Evolutionary conservation across 2,888 invertebrate genomes (phyloP).

Genomic region (Crioceris asparagi): DNA sequence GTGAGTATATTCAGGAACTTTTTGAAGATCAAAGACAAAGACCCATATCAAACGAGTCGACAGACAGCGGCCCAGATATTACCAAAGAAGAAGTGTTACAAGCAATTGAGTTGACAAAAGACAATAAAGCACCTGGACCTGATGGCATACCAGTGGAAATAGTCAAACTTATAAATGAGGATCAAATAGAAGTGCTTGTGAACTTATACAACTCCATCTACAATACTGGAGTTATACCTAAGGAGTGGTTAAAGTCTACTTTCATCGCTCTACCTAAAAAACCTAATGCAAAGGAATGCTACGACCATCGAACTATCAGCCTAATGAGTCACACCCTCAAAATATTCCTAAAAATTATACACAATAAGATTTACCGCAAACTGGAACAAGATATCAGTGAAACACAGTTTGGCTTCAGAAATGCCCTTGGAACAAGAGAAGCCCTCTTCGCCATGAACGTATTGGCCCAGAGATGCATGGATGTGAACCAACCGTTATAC

Average conservation of each 20-base stretch:
- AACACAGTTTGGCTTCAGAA: background rate
- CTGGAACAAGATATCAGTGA: background rate
- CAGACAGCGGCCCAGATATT: background rate
- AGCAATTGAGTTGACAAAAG: background rate
- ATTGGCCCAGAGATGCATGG: background rate
- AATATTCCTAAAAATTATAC: slow-evolving; percentile 9
- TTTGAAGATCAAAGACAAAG: background rate
- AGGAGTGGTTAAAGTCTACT: slow-evolving; percentile 7
- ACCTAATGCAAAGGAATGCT: slow-evolving; percentile 4
- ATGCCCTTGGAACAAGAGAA: too few relatives aligned
- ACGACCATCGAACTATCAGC: slow-evolving; percentile 7
- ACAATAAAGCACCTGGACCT: background rate
- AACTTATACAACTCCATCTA: background rate
- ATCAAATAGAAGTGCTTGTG: background rate
- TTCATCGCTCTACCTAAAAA: slow-evolving; percentile 8
- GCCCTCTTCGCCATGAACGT: background rate
- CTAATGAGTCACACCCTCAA: slow-evolving; percentile 10
- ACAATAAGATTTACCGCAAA: slow-evolving; percentile 6
- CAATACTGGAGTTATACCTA: slow-evolving; percentile 1
- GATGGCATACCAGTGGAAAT: background rate
- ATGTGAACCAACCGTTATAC: background rate
- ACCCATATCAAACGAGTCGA: background rate
- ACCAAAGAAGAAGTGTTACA: background rate
- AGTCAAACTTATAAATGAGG: background rate
- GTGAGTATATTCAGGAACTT: too few relatives aligned